Conservation (phyloP, 2,888 invertebrate genomes). For the Lobophora halterata region DNA sequence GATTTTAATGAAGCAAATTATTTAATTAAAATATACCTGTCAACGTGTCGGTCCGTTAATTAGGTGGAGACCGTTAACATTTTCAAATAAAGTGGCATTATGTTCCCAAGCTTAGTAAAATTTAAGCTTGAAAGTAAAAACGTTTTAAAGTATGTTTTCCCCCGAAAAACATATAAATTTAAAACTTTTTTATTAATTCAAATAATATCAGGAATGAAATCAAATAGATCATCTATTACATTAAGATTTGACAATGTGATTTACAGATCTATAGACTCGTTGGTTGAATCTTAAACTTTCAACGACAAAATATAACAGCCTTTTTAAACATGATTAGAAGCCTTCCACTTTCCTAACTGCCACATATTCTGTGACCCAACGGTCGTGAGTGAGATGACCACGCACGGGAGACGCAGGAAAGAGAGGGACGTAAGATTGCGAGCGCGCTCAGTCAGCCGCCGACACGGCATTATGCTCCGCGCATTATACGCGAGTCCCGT, state of each 20-base stretch:
- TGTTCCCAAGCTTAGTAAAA: no score
- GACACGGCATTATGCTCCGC: conserved; percentile 64
- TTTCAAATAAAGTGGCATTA: no score
- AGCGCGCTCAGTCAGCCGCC: conserved; percentile 49
- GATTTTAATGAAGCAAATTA: background rate
- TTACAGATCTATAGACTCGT: no score
- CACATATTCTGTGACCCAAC: conserved; percentile 37
- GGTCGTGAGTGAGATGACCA: conserved; percentile 59
- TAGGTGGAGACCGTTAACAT: no score
- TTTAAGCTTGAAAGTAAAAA: no score
- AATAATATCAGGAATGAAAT: background rate
- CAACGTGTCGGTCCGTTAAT: background rate
- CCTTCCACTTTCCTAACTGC: conserved; percentile 19
- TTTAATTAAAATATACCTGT: conserved; percentile 1
- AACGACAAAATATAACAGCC: conserved; percentile 23
- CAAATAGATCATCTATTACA: background rate
- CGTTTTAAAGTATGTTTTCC: no score
- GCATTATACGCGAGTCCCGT: conserved; percentile 48
- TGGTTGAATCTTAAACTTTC: conserved; percentile 15
- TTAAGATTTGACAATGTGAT: no score
- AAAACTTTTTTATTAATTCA: no score
- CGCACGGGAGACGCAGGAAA: conserved; percentile 46
- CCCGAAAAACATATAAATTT: no score
- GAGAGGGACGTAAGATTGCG: conserved; percentile 57
- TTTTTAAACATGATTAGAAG: conserved; percentile 27